phyloP scores from a whole-genome alignment of 1,140 invertebrate species.

The Asobara japonica region DNA sequence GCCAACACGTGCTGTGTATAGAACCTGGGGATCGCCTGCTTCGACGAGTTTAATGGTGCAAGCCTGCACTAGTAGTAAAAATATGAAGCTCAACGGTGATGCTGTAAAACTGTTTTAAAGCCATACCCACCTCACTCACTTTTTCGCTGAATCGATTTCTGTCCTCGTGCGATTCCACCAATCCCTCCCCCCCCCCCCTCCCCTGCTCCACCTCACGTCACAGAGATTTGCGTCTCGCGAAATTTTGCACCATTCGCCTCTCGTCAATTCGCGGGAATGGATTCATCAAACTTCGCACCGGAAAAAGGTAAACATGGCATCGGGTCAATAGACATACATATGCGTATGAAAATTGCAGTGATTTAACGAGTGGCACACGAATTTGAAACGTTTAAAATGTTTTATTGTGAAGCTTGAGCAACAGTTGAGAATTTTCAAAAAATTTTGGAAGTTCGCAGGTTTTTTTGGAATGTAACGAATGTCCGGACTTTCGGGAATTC shows the following conservation, averaged over 20 bases:
- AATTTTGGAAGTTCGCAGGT: too few relatives aligned
- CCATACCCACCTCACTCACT: background rate
- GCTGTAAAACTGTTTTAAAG: conserved; percentile 28
- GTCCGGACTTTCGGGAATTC: too few relatives aligned
- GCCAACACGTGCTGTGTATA: conserved; percentile 28
- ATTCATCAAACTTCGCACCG: background rate
- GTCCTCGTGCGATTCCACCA: background rate
- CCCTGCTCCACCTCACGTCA: background rate
- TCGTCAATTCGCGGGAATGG: background rate
- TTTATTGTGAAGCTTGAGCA: too few relatives aligned
- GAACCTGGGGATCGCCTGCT: background rate
- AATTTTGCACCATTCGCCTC: background rate
- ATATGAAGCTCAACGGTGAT: conserved; percentile 19
- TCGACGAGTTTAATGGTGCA: conserved; percentile 30
- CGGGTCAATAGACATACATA: too few relatives aligned
- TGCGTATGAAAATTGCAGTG: too few relatives aligned
- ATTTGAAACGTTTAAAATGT: too few relatives aligned
- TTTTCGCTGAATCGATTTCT: background rate
- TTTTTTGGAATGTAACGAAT: too few relatives aligned
- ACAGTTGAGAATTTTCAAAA: too few relatives aligned
- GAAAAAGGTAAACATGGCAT: background rate
- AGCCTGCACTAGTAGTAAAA: conserved; percentile 28
- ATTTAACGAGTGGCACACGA: too few relatives aligned
- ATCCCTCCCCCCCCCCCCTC: background rate
- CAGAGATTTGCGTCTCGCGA: background rate